Conservation (phyloP, 2,888 invertebrate genomes). For the Pollenia amentaria region DNA sequence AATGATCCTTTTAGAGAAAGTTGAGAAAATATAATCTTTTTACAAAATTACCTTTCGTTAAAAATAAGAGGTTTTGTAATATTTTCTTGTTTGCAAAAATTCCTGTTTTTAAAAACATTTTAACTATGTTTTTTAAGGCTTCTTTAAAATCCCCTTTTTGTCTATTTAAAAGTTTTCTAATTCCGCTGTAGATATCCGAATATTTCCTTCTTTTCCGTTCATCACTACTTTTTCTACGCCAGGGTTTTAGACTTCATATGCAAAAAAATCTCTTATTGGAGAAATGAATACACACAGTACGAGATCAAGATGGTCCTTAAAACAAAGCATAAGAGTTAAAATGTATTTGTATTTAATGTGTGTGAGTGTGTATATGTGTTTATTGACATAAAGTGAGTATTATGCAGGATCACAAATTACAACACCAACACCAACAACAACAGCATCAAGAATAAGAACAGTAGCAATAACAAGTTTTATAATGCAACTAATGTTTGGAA, state of each 20-base stretch:
- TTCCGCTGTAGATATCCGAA: no score
- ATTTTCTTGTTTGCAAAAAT: no score
- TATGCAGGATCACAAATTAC: constrained; percentile 66
- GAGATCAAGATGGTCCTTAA: background rate
- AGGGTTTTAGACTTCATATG: background rate
- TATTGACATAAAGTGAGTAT: constrained; percentile 53
- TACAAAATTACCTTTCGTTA: no score
- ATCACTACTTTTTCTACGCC: background rate
- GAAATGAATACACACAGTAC: constrained; percentile 1
- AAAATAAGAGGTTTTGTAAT: no score
- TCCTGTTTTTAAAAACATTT: no score
- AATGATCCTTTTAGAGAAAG: no score
- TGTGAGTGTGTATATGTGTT: background rate
- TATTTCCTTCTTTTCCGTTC: no score
- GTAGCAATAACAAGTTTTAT: constrained; percentile 30
- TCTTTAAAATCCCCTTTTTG: no score
- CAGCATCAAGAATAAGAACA: background rate
- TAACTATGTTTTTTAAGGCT: no score
- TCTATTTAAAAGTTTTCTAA: no score
- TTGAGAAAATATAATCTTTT: no score
- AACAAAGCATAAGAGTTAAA: background rate
- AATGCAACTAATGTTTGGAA: constrained; percentile 60
- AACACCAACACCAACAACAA: constrained; percentile 23
- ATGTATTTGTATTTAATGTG: background rate
- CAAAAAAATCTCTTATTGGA: background rate